A percentile compares a stretch with the other conserved stretches of the same genome.
Evolutionary conservation across 2,113 vertebrate species (phyloP).

Genomic region (Menura novaehollandiae): DNA sequence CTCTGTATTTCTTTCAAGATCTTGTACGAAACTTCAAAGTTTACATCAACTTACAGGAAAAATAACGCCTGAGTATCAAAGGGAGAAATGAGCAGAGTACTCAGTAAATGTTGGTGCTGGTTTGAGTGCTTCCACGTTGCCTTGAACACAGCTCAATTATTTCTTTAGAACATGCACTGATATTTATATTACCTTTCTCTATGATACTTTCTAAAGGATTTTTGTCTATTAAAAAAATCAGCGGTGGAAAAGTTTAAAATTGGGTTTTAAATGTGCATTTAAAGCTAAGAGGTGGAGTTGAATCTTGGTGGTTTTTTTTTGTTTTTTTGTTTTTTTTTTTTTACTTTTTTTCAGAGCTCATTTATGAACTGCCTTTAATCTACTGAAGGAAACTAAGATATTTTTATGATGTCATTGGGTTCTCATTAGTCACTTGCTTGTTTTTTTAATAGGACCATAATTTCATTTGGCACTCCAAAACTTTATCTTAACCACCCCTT

Average conservation of each 20-base stretch:
- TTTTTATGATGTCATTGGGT: conserved; percentile 21
- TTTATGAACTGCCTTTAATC: conserved; percentile 49
- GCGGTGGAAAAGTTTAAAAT: not conserved
- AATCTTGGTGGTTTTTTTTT: not conserved
- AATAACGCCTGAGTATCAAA: conserved; percentile 8
- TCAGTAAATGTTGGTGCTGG: conserved; percentile 10
- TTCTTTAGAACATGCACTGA: not conserved
- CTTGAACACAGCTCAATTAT: not conserved
- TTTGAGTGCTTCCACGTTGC: conserved; percentile 28
- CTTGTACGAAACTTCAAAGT: conserved; percentile 5
- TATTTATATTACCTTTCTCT: conserved; percentile 30
- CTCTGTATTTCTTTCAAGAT: conserved; percentile 14
- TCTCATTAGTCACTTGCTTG: conserved; percentile 8
- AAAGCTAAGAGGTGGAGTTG: not conserved
- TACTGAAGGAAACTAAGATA: not conserved
- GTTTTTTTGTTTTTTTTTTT: not conserved
- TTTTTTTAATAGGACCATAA: not conserved
- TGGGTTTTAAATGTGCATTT: not conserved
- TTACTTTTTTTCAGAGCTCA: not conserved
- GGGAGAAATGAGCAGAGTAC: not conserved
- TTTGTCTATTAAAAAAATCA: not conserved
- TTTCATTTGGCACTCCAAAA: conserved; percentile 2
- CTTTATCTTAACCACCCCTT: not conserved
- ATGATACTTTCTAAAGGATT: not conserved
- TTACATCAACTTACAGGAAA: not conserved